phyloP scores from a whole-genome alignment of 2,888 invertebrate species.

The Nephrotoma appendiculata region DNA sequence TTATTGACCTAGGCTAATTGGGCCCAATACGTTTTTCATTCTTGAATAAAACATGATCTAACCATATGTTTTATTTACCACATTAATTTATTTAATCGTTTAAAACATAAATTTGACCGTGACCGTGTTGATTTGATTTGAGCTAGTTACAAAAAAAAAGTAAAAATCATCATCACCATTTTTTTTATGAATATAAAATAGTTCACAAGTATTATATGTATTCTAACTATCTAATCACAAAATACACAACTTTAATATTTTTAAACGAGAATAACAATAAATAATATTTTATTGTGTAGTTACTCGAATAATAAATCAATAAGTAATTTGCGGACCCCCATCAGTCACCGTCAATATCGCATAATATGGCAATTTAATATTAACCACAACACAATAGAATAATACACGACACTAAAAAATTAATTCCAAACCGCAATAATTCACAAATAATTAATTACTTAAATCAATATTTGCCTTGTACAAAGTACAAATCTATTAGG shows the following conservation, averaged over 20 bases:
- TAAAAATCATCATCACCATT: background rate
- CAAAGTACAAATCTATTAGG: too few species aligned
- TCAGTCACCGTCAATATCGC: background rate
- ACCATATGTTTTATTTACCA: background rate
- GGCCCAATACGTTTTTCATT: too few species aligned
- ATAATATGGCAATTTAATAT: background rate
- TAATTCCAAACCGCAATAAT: background rate
- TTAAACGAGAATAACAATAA: background rate
- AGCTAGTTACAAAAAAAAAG: background rate
- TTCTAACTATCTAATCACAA: background rate
- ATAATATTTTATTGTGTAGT: background rate
- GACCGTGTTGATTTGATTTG: background rate
- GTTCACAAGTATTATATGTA: background rate
- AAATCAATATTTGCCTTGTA: background rate
- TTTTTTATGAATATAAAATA: background rate
- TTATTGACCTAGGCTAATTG: too few species aligned
- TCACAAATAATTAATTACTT: background rate
- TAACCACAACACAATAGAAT: background rate
- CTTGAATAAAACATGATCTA: background rate
- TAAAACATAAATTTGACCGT: background rate
- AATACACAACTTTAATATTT: background rate
- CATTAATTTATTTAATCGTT: background rate
- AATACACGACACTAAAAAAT: background rate
- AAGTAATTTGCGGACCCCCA: background rate
- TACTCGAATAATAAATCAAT: background rate